Base-by-base conservation (phyloP, 2,888 invertebrate genomes). In the Molorchus minor region DNA sequence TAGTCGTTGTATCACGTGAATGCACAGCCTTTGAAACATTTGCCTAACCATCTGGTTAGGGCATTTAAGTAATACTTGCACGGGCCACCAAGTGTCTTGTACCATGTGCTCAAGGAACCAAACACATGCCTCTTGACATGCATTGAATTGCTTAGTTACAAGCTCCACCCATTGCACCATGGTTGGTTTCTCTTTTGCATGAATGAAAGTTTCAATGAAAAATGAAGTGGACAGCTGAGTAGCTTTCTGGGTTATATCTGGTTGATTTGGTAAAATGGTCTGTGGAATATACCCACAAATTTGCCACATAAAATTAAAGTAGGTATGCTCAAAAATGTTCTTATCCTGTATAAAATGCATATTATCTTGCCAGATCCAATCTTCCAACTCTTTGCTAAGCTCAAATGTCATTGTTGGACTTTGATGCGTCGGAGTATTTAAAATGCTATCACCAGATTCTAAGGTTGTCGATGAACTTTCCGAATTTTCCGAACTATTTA, bases 311-410 rank as follows among this genome's bases (percentile, higher is more conserved):
- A 97, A 97, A 76, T 92, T 92, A 80, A 96, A 96, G 78, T 97
- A 97, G 0, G 93, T 93, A 77, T 96, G 96, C 75, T 97, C 96
- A 77, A 97, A 96, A 73, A 97, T 94, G 78, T 95, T 96, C 77
- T 95, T 94, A 80, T 97, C 96, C 75, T 94, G 93, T 53, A 97
- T 84, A 77, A 96, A 97, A 78, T 95, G 93, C 87, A 93, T 93
- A 79, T 97, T 97, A 82, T 97, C 97, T 77, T 94, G 91, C 96
- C 96, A 97, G 70, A 97, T 96, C 96, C 96, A 96, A 80, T 93
- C 92, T 77, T 94, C 93, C 33, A 96, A 82, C 70, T 95, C 95
- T 67, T 89, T 87, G 47, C 88, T 89, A 2, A 93, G 82, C 67
- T 87, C 86, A 67, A 90, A 82, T 3, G 81, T 75, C 10, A 52